Base-by-base conservation (phyloP, 2,888 invertebrate species). In the Therioaphis trifolii region DNA sequence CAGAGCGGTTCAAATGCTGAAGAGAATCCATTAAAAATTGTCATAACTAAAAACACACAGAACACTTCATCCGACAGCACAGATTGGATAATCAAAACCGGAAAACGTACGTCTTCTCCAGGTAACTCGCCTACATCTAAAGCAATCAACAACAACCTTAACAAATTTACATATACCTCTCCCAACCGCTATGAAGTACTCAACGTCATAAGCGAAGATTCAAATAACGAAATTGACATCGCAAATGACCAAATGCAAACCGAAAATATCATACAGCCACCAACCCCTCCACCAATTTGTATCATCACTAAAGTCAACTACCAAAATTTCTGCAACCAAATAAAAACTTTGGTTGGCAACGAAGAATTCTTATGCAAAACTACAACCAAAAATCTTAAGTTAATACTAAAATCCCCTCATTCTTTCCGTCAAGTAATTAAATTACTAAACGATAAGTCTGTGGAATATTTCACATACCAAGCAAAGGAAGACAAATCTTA, bases 291-390 rank as follows among this genome's bases (percentile, higher is more conserved):
- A n/a, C 74, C 55, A n/a, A 74, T 74, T 35, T 74, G 52, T n/a
- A 74, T 74, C 35, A 74, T 9, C 55, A 74, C 74, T 14, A 0
- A 21, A 24, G 43, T 74, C 5, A n/a, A 74, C 9, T 74, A 74
- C 21, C 14, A 24, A 74, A 35, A 74, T 15, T 74, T 74, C 55
- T 74, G 35, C n/a, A 15, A 15, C 52, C 55, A 74, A 74, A 52
- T 74, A 18, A 74, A 74, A 74, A 74, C 21, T 11, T 4, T 55
- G 15, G 14, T 49, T 29, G 74, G 52, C 18, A 29, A 55, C n/a
- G 74, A 74, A 74, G 55, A 74, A n/a, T 74, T 74, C 24, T 49
- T 74, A 52, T 74, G 74, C 74, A 55, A 74, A 74, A 52, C 74
- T 14, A 74, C 52, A 43, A 52, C 74, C 49, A 74, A 74, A 74